Conservation (phyloP, 2,888 invertebrate genomes). For the Cataglyphis rosenhaueri region DNA sequence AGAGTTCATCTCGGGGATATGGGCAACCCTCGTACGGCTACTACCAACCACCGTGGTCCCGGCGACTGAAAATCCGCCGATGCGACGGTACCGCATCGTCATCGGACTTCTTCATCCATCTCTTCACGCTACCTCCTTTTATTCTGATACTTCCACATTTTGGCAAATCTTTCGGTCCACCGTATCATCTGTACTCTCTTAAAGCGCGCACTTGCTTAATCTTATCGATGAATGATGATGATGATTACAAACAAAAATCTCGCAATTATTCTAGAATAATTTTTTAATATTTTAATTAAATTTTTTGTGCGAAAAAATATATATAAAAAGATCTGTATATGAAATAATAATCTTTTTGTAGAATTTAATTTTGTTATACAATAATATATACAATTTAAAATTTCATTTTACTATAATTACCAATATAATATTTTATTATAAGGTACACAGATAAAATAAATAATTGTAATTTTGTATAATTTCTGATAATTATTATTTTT, state of each 20-base stretch:
- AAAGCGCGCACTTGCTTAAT: background rate
- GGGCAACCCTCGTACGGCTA: conserved; percentile 70
- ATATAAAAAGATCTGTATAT: background rate
- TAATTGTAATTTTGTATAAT: background rate
- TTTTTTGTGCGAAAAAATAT: background rate
- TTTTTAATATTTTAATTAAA: background rate
- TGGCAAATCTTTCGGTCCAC: background rate
- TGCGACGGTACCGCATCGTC: background rate
- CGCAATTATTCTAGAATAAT: background rate
- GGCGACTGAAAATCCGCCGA: conserved; percentile 50
- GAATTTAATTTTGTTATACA: background rate
- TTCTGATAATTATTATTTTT: background rate
- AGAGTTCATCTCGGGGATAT: conserved; percentile 76
- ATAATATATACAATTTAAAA: background rate
- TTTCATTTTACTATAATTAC: background rate
- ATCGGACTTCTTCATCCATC: background rate
- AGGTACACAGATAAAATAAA: background rate
- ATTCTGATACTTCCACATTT: conserved; percentile 24
- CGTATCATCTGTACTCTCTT: background rate
- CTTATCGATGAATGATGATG: background rate
- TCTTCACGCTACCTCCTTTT: conserved; percentile 1
- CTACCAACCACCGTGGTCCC: conserved; percentile 66
- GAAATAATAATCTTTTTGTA: too few species aligned
- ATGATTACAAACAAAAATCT: background rate
- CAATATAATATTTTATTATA: background rate